phyloP scores from a whole-genome alignment of 2,797 vertebrate genomes.

The Limnodromus scolopaceus region DNA sequence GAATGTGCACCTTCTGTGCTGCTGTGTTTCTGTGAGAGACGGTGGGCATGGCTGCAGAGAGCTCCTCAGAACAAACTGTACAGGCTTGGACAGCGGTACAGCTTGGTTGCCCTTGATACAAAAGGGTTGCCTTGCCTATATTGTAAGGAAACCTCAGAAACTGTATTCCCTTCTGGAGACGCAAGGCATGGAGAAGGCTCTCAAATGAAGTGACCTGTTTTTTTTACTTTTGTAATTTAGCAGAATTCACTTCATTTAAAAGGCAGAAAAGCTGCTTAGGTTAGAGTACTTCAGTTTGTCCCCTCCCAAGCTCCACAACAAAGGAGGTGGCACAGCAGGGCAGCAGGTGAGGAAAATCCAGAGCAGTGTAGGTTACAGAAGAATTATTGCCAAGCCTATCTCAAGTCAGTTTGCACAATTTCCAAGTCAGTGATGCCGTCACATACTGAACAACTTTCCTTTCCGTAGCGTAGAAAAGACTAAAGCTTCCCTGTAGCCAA shows the following conservation, averaged over 20 bases:
- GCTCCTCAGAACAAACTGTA: neutral
- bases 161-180: neutral
- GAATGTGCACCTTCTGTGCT: accelerated
- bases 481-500: neutral
- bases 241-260: neutral
- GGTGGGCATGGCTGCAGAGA: accelerated
- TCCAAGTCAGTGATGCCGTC: neutral
- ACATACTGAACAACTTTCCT: neutral
- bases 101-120: neutral
- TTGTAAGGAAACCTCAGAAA: neutral
- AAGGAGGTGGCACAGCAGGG: neutral
- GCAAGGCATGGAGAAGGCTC: neutral
- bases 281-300: neutral
- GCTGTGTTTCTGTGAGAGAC: neutral
- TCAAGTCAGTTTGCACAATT: neutral
- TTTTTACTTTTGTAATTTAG: neutral
- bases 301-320: neutral
- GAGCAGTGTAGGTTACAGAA: neutral
- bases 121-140: neutral
- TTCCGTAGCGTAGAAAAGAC: neutral
- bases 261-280: neutral
- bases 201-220: neutral
- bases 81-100: neutral
- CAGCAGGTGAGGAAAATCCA: neutral
- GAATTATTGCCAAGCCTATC: neutral